phyloP scores from a whole-genome alignment of 2,888 invertebrate genomes.

The Thymelicus sylvestris region DNA sequence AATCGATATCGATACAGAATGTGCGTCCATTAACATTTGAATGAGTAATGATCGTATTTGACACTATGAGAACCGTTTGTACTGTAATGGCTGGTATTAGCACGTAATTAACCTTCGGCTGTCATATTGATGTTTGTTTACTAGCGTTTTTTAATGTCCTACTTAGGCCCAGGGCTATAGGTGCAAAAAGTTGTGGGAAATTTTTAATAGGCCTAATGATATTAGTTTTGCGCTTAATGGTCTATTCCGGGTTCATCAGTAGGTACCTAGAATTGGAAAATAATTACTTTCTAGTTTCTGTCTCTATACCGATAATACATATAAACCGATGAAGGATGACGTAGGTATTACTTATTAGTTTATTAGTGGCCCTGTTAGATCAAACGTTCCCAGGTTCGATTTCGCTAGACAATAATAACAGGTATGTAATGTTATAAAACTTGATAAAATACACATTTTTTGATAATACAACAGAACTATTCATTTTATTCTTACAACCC shows the following conservation, averaged over 20 bases:
- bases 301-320: no score
- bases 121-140: slow-evolving; percentile 44
- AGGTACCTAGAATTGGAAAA: no score
- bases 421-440: no score
- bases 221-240: background rate
- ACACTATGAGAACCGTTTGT: slow-evolving; percentile 42
- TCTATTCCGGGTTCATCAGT: no score
- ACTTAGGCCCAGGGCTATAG: background rate
- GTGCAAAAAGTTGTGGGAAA: slow-evolving; percentile 21
- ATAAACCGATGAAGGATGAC: no score
- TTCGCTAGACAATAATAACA: no score
- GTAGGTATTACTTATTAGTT: no score
- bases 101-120: slow-evolving; percentile 53
- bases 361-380: no score
- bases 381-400: no score
- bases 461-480: background rate
- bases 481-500: background rate
- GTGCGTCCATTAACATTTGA: slow-evolving; percentile 42
- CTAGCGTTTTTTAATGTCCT: slow-evolving; percentile 43
- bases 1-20: slow-evolving; percentile 42
- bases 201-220: slow-evolving; percentile 8
- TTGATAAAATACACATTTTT: no score
- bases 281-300: no score
- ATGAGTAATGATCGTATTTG: slow-evolving; percentile 49
- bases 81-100: slow-evolving; percentile 48